Evolutionary conservation across 2,888 invertebrate genomes (phyloP).

Genomic region (Drosophila atripex): DNA sequence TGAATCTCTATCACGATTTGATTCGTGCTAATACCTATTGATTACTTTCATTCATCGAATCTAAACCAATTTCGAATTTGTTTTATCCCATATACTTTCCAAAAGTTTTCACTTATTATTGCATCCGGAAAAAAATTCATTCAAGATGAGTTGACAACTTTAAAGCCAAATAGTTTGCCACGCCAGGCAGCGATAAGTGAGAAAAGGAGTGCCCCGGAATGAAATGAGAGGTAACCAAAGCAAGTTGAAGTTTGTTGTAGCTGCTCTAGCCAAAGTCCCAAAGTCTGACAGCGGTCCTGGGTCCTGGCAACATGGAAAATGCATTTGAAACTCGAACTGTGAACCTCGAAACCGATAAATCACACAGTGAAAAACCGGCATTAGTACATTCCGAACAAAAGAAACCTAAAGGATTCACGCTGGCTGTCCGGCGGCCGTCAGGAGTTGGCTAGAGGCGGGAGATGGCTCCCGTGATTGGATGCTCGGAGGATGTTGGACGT

Average conservation of each 20-base stretch:
- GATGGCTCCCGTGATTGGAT: conserved; percentile 17
- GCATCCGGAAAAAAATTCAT: conserved; percentile 31
- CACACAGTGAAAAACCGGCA: conserved; percentile 80
- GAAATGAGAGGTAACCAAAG: conserved; percentile 51
- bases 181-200: conserved; percentile 41
- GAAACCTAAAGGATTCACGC: conserved; percentile 76
- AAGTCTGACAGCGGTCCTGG: conserved; percentile 20
- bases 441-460: conserved; percentile 41
- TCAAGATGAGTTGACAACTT: conserved; percentile 69
- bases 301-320: conserved; percentile 69
- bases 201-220: neutral
- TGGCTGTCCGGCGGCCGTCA: conserved; percentile 53
- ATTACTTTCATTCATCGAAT: neutral
- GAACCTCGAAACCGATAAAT: conserved; percentile 80
- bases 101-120: conserved; percentile 63
- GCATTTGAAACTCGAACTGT: conserved; percentile 80
- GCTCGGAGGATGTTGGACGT: neutral
- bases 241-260: conserved; percentile 69
- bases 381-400: conserved; percentile 74
- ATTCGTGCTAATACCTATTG: no score
- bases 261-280: conserved; percentile 42
- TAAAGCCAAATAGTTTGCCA: conserved; percentile 65
- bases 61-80: conserved; percentile 11
- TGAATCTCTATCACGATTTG: no score
- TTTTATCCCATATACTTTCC: conserved; percentile 1